Evolutionary conservation across 2,797 vertebrate species (phyloP).

Genomic region (Aplochiton taeniatus): DNA sequence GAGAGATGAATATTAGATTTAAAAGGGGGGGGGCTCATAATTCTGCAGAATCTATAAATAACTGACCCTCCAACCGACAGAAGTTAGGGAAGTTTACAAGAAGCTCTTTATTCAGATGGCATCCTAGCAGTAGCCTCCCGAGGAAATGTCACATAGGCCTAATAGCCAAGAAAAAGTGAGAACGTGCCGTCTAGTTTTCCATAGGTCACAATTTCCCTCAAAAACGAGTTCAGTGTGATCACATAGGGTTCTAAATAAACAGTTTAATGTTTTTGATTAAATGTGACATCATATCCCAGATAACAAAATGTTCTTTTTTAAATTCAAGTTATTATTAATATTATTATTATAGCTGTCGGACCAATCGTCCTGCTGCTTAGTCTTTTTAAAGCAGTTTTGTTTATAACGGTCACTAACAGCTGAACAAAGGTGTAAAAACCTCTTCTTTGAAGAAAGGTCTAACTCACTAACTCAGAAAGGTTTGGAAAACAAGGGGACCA

Average conservation of each 20-base stretch:
- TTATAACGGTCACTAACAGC: conserved; percentile 55
- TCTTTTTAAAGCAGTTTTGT: not conserved
- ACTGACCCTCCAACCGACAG: conserved; percentile 45
- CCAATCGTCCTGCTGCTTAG: not conserved
- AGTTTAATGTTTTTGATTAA: not conserved
- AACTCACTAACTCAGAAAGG: conserved; percentile 33
- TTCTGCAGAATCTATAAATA: conserved; percentile 57
- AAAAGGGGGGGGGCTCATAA: conserved; percentile 42
- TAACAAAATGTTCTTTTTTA: not conserved
- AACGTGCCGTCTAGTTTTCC: conserved; percentile 56
- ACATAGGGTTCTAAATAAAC: not conserved
- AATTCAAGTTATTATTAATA: too few relatives aligned
- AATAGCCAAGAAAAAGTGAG: conserved; percentile 47
- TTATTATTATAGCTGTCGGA: too few relatives aligned
- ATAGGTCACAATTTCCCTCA: conserved; percentile 49
- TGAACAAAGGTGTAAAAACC: conserved; percentile 56
- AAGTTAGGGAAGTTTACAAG: conserved; percentile 29
- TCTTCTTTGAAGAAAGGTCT: conserved; percentile 23
- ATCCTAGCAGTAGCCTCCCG: not conserved
- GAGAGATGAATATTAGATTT: conserved; percentile 54
- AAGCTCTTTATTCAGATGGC: conserved; percentile 53
- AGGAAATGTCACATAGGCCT: conserved; percentile 2
- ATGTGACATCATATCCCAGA: not conserved
- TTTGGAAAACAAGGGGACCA: conserved; percentile 1
- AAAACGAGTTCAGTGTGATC: conserved; percentile 32